Conservation (phyloP, 1,140 invertebrate genomes). For the Lamellibrachia luymesi region DNA sequence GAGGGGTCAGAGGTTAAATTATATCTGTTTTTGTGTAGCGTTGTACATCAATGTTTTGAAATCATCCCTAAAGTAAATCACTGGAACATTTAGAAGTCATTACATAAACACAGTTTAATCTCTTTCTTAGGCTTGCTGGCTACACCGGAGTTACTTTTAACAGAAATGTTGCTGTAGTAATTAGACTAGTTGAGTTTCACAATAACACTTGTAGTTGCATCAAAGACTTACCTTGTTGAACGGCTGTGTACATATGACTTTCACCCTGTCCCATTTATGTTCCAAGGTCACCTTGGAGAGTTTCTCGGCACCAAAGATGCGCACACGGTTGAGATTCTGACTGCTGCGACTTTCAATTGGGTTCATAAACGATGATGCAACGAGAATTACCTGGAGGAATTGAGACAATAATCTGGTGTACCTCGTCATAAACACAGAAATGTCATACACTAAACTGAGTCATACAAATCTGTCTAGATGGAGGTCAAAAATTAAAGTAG, state of each 20-base stretch:
- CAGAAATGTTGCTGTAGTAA: neutral
- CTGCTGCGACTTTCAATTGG: constrained; percentile 71
- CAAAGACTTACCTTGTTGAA: constrained; percentile 68
- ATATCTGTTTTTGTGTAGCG: too few species aligned
- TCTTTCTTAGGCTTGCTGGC: neutral
- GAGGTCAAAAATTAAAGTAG: neutral
- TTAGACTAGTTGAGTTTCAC: neutral
- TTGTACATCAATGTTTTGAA: too few species aligned
- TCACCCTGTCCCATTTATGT: constrained; percentile 79
- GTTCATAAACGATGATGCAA: constrained; percentile 77
- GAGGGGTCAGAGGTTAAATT: too few species aligned
- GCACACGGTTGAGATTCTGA: constrained; percentile 68
- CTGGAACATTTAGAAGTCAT: too few species aligned
- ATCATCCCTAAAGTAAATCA: too few species aligned
- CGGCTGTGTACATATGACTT: constrained; percentile 81
- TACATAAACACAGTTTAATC: neutral
- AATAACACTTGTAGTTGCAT: neutral
- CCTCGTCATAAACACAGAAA: neutral
- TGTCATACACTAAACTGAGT: neutral
- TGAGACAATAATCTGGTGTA: neutral
- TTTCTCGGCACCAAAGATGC: constrained; percentile 71
- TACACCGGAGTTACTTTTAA: neutral
- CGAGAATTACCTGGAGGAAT: constrained; percentile 67
- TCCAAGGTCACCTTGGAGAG: constrained; percentile 62
- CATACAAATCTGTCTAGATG: neutral